Base-by-base conservation (phyloP, 1,140 invertebrate species). In the Bathynomus jamesi region DNA sequence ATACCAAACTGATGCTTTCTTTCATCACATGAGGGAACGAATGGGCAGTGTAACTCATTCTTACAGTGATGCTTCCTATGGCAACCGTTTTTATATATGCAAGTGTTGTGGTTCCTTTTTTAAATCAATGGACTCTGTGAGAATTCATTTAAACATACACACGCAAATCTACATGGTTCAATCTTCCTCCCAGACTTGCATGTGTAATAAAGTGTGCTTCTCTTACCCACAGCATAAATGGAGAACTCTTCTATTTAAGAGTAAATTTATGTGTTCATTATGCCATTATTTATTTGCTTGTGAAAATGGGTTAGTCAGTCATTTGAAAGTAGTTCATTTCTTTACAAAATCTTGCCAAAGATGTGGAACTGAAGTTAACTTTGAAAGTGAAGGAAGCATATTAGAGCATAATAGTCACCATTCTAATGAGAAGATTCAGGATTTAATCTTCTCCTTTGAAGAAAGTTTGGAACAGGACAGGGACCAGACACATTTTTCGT, bases 281-380 rank as follows among this genome's bases (percentile, higher is more conserved):
- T 76, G 75, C n/a, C 53, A 53, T 30, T 69, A 32, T 28, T 68
- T 66, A 61, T 76, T 76, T 73, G 68, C 64, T 28, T 76, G 75
- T 69, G 40, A 68, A 11, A 65, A 69, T n/a, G 75, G 75, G 10
- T 63, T 71, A 0, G 13, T 46, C 10, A 31, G 24, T 8, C 75
- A 76, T 66, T 13, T 73, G 24, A 32, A 65, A 32, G 69, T 66
- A 40, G 64, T 76, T 27, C 75, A 76, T 62, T 67, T 31, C 40
- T 13, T 29, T 28, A 29, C 69, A 17, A 68, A 29, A 11, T 10
- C 27, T 29, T 75, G 73, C 28, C 62, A 63, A 8, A 28, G 13
- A 24, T 76, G 75, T 30, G 32, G 46, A 28, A 28, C 3, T 8
- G 60, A 61, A 61, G 64, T 70, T 17, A 21, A 53, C 21, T 3